Evolutionary conservation across 2,113 vertebrate species (phyloP).

Genomic region (Procapra przewalskii): DNA sequence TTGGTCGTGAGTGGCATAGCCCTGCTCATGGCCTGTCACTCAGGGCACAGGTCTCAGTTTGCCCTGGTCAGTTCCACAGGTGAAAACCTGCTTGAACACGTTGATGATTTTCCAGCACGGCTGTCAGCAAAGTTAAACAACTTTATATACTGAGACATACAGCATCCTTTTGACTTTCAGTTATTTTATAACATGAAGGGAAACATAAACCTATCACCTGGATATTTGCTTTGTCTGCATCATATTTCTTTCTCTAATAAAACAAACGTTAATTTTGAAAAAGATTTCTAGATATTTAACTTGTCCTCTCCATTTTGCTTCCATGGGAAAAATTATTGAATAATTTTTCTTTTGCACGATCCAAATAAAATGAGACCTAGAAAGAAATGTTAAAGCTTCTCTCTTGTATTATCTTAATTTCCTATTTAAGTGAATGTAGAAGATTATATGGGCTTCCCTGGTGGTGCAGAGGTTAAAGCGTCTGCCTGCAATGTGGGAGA

Average conservation of each 20-base stretch:
- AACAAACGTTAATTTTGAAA: background rate
- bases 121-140: background rate
- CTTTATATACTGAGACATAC: background rate
- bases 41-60: background rate
- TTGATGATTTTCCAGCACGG: background rate
- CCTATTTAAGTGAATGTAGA: background rate
- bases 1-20: background rate
- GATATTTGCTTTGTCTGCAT: background rate
- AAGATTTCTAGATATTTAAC: background rate
- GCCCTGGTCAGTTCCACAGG: background rate
- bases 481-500: too few species aligned
- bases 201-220: background rate
- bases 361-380: background rate
- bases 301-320: background rate
- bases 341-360: background rate
- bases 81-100: background rate
- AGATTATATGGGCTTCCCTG: background rate
- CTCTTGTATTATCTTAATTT: background rate
- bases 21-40: accelerated
- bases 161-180: background rate
- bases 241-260: background rate
- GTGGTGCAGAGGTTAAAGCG: too few species aligned
- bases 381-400: background rate
- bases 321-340: background rate
- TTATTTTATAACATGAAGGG: background rate